These are phyloP conservation scores for Lepidurus packardi DNA, from an alignment of 1,140 invertebrate species.

Conservation along the genomic window DNA sequence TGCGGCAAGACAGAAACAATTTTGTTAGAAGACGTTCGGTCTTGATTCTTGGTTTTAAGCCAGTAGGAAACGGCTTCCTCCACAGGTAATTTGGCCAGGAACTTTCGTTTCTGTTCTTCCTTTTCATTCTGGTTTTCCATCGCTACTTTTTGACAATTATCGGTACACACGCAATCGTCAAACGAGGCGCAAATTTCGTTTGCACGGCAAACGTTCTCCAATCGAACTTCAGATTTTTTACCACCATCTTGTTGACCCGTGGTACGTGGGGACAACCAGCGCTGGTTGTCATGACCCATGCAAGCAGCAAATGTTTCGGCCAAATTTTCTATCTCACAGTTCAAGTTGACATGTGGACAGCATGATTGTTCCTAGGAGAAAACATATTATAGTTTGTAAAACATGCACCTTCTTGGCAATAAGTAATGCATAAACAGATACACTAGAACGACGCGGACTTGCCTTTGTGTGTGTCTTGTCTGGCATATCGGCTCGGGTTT, in stretches of 20 bases:
- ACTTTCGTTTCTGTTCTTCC: constrained; percentile 26
- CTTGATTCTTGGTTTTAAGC: background rate
- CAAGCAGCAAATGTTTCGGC: constrained; percentile 24
- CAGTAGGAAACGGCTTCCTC: constrained; percentile 32
- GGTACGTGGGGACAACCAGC: constrained; percentile 4
- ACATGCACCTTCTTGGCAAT: background rate
- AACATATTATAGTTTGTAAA: background rate
- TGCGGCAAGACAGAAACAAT: background rate
- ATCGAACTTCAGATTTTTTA: background rate
- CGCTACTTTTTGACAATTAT: background rate
- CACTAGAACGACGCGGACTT: background rate
- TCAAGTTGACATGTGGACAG: constrained; percentile 15
- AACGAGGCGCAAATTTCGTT: constrained; percentile 25
- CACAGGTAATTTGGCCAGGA: constrained; percentile 31
- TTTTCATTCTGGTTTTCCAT: constrained; percentile 23
- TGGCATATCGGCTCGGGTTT: background rate
- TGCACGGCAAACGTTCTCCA: constrained; percentile 3
- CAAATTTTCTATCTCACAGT: constrained; percentile 25
- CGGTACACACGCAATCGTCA: constrained; percentile 23
- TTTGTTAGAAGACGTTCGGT: background rate
- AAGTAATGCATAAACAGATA: constrained; percentile 15
- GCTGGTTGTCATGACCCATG: constrained; percentile 21
- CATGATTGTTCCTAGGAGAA: background rate
- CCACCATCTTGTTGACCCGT: background rate
- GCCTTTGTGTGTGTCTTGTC: background rate